Conservation (phyloP, 2,113 vertebrate species). For the Muntiacus muntjak region DNA sequence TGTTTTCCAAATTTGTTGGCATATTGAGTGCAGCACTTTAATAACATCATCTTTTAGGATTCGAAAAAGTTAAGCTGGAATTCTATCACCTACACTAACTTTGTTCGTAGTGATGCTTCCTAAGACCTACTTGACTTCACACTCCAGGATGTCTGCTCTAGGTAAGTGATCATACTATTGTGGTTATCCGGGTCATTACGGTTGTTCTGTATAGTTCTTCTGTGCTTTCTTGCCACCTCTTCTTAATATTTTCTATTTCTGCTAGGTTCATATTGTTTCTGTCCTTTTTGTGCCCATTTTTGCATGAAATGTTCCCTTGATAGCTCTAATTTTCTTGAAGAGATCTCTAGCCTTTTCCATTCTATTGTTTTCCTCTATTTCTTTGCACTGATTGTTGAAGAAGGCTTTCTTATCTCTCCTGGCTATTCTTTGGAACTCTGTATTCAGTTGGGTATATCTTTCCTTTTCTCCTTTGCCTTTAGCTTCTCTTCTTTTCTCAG, state of each 20-base stretch:
- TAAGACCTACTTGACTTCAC: neutral
- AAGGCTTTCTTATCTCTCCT: neutral
- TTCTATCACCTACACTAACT: neutral
- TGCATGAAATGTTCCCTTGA: neutral
- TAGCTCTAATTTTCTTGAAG: neutral
- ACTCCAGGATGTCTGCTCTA: neutral
- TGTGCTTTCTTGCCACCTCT: neutral
- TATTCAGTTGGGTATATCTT: neutral
- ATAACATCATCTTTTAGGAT: neutral
- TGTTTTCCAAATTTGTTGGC: neutral
- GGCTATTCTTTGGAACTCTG: neutral
- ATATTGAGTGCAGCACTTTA: neutral
- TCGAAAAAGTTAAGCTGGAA: neutral
- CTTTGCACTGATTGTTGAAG: neutral
- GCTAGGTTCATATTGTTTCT: neutral
- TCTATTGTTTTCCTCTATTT: neutral
- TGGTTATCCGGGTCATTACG: neutral
- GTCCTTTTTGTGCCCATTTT: neutral
- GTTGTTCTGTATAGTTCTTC: neutral
- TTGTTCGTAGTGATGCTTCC: neutral
- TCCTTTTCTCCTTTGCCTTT: neutral
- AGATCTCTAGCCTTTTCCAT: neutral
- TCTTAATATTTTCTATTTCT: neutral
- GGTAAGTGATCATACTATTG: neutral
- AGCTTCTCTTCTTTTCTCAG: neutral